Base-by-base conservation (phyloP, 2,113 vertebrate species). In the Nyctibius bracteatus region DNA sequence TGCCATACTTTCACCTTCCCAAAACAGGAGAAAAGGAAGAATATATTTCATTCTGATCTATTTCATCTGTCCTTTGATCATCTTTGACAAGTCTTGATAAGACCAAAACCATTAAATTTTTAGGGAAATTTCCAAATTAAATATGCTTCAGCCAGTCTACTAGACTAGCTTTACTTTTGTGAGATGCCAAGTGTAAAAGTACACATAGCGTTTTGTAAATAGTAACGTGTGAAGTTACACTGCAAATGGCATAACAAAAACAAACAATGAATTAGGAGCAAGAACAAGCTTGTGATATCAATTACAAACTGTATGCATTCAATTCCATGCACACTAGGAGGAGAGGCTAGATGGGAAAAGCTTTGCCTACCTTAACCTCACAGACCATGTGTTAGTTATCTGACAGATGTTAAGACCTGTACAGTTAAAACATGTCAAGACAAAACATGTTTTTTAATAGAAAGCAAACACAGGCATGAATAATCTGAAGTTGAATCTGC, bases 261-360 rank as follows among this genome's bases (percentile, higher is more conserved):
- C 13, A 66, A 70, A 71, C 1, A 0, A 30, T n/a, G 8, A 88
- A 41, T 58, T 39, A 47, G 9, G 80, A 91, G 12, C 30, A 81
- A 35, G 23, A 81, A 39, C 1, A 25, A 65, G 30, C 28, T 68
- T 39, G 27, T 17, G 30, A 2, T 65, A 72, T 23, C 44, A 54
- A 2, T 2, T 15, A 71, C 33, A 27, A 81, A 47, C 20, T 43
- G 2, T 24, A 33, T 4, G 7, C 0, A 0, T 59, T 81, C 43
- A 68, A 44, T 8, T 65, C 8, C 15, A 20, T 24, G n/a, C 14
- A 28, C 4, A 43, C 8, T n/a, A n/a, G n/a, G n/a, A 44, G 23
- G 19, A 52, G 10, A 73, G 12, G 30, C 8, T 33, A 46, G 30
- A 14, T 5, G 17, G 46, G 39, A 67, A 73, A 54, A 61, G 28